Conservation (phyloP, 92 coral and sea anemone genomes). For the Siderastrea siderea region DNA sequence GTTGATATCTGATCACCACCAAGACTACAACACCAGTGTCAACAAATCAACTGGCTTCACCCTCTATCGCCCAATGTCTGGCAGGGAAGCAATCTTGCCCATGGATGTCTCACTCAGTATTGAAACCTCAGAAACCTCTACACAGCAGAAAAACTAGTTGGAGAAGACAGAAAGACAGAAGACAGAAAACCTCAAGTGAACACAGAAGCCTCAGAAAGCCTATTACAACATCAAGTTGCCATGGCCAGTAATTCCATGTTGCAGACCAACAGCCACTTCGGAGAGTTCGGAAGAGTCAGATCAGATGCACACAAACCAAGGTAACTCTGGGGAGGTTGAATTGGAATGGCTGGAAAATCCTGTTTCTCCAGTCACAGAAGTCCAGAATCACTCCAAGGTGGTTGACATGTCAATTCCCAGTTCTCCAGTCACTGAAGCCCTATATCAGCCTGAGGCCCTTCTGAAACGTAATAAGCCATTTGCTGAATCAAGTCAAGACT, state of each 20-base stretch:
- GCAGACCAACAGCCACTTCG: conserved; percentile 4
- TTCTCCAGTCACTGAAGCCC: background rate
- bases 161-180: conserved; percentile 21
- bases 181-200: conserved; percentile 20
- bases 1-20: conserved; percentile 10
- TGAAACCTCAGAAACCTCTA: background rate
- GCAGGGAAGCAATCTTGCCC: conserved; percentile 33
- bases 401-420: no score
- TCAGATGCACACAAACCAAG: no score
- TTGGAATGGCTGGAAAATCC: conserved; percentile 23
- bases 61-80: conserved; percentile 36
- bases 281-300: background rate
- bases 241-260: conserved; percentile 20
- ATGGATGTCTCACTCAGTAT: conserved; percentile 20
- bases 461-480: no score
- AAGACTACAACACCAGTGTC: conserved; percentile 24
- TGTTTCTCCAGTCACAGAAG: background rate
- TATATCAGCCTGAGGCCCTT: no score
- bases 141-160: conserved; percentile 18
- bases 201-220: conserved; percentile 6
- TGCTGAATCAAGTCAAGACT: background rate
- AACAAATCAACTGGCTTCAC: conserved; percentile 8
- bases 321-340: background rate
- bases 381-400: no score
- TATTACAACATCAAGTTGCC: conserved; percentile 25